phyloP scores from a whole-genome alignment of 2,888 invertebrate species.

The Nomada fucata region DNA sequence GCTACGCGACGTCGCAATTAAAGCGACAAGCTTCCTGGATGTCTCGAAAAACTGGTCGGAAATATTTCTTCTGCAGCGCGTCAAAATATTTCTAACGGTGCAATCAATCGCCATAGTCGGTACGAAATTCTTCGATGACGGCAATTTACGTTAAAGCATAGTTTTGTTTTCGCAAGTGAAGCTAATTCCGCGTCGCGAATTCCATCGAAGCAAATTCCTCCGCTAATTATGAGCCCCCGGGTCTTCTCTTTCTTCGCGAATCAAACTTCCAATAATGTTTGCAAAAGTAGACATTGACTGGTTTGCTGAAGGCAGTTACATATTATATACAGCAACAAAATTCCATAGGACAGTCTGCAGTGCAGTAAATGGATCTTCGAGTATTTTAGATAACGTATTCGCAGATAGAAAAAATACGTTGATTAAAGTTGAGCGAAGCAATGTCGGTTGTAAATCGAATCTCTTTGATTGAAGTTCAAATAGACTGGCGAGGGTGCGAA shows the following conservation, averaged over 20 bases:
- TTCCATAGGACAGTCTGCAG: not conserved
- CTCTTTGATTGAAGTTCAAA: no score
- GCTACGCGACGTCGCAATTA: not conserved
- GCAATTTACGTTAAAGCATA: not conserved
- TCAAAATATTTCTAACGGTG: not conserved
- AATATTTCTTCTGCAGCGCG: not conserved
- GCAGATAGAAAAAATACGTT: no score
- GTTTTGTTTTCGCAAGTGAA: not conserved
- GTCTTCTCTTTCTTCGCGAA: not conserved
- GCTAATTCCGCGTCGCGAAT: not conserved
- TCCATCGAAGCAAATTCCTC: not conserved
- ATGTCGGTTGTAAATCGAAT: no score
- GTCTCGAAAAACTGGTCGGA: not conserved
- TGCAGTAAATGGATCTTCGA: not conserved
- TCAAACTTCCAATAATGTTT: not conserved
- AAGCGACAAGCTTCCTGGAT: no score
- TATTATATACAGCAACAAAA: no score
- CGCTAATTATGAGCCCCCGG: not conserved
- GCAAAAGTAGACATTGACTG: not conserved
- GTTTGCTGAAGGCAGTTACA: not conserved
- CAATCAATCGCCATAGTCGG: not conserved
- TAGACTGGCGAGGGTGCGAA: no score
- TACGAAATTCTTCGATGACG: not conserved
- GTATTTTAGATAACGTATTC: no score
- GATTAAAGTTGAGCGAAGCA: no score